Evolutionary conservation across 2,888 invertebrate species (phyloP).

Genomic region (Zygaena filipendulae): DNA sequence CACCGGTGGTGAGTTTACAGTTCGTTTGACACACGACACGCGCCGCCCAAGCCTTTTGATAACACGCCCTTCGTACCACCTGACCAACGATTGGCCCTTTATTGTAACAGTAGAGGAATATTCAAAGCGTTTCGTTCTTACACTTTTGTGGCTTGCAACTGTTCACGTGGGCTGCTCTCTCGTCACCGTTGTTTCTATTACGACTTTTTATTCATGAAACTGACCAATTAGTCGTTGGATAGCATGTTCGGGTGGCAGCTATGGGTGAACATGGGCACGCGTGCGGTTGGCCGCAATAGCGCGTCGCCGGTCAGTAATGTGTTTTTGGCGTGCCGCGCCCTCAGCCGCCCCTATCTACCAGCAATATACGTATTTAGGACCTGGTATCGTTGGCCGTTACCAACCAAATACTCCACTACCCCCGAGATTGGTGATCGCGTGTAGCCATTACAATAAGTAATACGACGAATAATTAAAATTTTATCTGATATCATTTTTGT

Average conservation of each 20-base stretch:
- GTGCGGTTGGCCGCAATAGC: slow-evolving; percentile 61
- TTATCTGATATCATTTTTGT: slow-evolving; percentile 50
- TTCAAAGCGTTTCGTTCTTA: background rate
- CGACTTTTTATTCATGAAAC: slow-evolving; percentile 53
- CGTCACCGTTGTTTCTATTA: slow-evolving; percentile 40
- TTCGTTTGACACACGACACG: slow-evolving; percentile 43
- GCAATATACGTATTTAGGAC: slow-evolving; percentile 49
- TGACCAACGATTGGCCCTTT: slow-evolving; percentile 38
- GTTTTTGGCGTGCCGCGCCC: slow-evolving; percentile 61
- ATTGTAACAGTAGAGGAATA: slow-evolving; percentile 1
- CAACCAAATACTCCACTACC: slow-evolving; percentile 38
- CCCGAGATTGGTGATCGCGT: slow-evolving; percentile 53
- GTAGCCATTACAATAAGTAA: slow-evolving; percentile 46
- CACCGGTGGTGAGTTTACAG: slow-evolving; percentile 44
- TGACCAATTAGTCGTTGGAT: slow-evolving; percentile 58
- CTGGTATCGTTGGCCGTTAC: slow-evolving; percentile 41
- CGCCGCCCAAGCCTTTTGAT: slow-evolving; percentile 44
- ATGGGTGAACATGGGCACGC: slow-evolving; percentile 45
- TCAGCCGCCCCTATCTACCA: slow-evolving; percentile 47
- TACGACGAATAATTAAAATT: slow-evolving; percentile 52
- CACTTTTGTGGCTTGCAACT: background rate
- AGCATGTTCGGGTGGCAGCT: slow-evolving; percentile 55
- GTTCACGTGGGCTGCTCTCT: slow-evolving; percentile 32
- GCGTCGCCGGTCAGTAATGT: slow-evolving; percentile 53
- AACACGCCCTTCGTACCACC: slow-evolving; percentile 45